These are phyloP conservation scores for Tenebrosternarchus preto DNA, from an alignment of 2,113 vertebrate genomes.

Conservation along the genomic window DNA sequence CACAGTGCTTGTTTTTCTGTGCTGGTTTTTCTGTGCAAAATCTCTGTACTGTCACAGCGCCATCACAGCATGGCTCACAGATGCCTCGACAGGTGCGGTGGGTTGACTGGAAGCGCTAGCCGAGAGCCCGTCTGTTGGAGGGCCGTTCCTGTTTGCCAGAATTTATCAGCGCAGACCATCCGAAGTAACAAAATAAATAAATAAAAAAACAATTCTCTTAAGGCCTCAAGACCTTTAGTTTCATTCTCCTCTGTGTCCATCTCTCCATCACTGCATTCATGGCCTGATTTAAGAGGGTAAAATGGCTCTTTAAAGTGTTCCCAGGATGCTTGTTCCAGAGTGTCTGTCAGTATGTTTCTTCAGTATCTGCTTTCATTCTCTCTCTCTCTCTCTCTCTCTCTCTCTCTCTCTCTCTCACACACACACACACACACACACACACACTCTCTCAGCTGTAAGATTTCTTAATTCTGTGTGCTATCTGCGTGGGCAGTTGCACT, in stretches of 20 bases:
- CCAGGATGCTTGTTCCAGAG: conserved; percentile 30
- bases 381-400: conserved; percentile 7
- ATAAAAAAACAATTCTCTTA: conserved; percentile 14
- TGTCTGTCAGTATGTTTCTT: background rate
- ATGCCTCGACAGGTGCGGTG: background rate
- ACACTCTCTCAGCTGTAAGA: background rate
- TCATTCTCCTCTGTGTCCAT: background rate
- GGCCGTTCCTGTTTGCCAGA: background rate
- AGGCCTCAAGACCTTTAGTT: conserved; percentile 5
- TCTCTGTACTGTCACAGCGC: conserved; percentile 22
- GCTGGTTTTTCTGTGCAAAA: conserved; percentile 5
- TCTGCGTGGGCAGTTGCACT: conserved; percentile 9
- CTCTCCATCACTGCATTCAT: background rate
- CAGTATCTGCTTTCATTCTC: background rate
- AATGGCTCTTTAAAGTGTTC: conserved; percentile 37
- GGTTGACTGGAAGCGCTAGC: conserved; percentile 22
- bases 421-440: no score
- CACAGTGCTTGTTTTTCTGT: background rate
- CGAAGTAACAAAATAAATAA: background rate
- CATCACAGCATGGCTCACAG: background rate
- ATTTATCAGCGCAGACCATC: background rate
- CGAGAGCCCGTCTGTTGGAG: background rate
- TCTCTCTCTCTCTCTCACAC: background rate
- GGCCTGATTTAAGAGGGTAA: conserved; percentile 14
- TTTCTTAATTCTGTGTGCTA: background rate